Evolutionary conservation across 1,140 invertebrate species (phyloP).

Genomic region (Manduca sexta): DNA sequence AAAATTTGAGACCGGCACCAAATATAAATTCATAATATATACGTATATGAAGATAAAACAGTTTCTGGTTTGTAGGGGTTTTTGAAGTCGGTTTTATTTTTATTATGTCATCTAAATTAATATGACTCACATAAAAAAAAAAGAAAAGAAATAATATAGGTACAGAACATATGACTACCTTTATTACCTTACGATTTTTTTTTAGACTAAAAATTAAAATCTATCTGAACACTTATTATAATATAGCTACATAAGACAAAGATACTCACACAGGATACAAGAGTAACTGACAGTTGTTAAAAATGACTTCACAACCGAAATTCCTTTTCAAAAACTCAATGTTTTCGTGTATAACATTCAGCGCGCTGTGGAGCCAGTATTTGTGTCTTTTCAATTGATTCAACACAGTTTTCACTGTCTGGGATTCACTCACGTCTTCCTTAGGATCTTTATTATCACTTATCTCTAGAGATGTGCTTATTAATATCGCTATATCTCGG

Average conservation of each 20-base stretch:
- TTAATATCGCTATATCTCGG: conserved; percentile 67
- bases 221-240: too few relatives aligned
- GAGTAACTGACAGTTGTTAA: conserved; percentile 70
- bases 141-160: too few relatives aligned
- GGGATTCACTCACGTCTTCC: conserved; percentile 13
- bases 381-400: conserved; percentile 68
- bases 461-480: conserved; percentile 31
- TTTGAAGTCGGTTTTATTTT: too few relatives aligned
- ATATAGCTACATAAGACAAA: neutral
- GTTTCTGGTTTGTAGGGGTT: too few relatives aligned
- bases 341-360: conserved; percentile 69
- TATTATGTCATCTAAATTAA: too few relatives aligned
- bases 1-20: too few relatives aligned
- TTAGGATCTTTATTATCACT: neutral
- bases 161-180: too few relatives aligned
- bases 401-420: conserved; percentile 36
- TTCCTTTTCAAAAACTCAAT: conserved; percentile 63
- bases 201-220: too few relatives aligned
- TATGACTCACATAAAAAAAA: too few relatives aligned
- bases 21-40: too few relatives aligned
- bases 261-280: conserved; percentile 73
- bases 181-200: too few relatives aligned
- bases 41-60: too few relatives aligned
- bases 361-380: conserved; percentile 74
- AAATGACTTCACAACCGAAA: conserved; percentile 67